Base-by-base conservation (phyloP, 37 sponge, comb jelly and placozoan species). In the Lycopodina hypogea region DNA sequence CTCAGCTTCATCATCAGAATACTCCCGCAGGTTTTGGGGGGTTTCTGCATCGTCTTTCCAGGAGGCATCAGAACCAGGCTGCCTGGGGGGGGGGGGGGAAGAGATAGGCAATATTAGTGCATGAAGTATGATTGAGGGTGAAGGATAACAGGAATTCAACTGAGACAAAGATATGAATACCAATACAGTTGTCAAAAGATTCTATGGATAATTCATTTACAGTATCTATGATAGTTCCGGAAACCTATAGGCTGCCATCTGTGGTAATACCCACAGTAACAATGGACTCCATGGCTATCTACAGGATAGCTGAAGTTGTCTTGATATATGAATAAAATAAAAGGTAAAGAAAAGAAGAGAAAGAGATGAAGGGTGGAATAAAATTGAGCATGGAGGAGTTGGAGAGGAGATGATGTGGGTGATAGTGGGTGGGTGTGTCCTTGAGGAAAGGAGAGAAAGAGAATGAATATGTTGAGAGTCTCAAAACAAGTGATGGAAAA, bases 1-100 rank as follows among this genome's bases (percentile, higher is more conserved):
- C 35, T 81, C 82, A 39, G 24, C 45, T n/a, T 84, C 84, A 51
- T 84, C 84, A 77, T 82, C 83, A 34, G 83, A 82, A 36, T 41
- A 73, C 14, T 82, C 75, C 50, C 74, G 83, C 8, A 65, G 61
- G 67, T 92, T 65, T 24, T 39, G 57, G 23, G 92, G 92, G 0
- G 82, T 67, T 66, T 92, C 92, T 18, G 39, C 30, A 52, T 92
- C 92, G 40, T 87, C 66, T 37, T 58, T 55, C 92, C 92, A 92
- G 12, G 92, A 92, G 1, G 92, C 92, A 68, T 92, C 92, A 41
- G 85, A 92, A 1, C 92, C 92, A 29, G 69, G 78, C 64, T 71
- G 67, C 48, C 85, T 84, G 56, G 12, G 56, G 3, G 56, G 51
- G 56, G 17, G 56, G 56, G 56, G 11, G 30, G 36, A 29, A 26